Conservation (phyloP, 2,888 invertebrate genomes). For the Drosophila kambysellisi region DNA sequence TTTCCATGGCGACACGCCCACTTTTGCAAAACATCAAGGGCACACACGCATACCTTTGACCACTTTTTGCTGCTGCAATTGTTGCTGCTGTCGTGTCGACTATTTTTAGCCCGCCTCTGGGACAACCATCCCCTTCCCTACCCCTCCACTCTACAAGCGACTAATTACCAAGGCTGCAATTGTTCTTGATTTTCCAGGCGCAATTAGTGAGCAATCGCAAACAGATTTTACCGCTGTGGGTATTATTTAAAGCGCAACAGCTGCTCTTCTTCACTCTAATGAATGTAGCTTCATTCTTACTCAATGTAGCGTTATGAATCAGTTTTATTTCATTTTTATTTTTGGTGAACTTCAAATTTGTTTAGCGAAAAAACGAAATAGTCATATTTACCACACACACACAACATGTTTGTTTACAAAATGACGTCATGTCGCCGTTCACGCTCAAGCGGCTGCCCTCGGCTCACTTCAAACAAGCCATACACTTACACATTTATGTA, state of each 20-base stretch:
- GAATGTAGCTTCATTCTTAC: constrained; percentile 9
- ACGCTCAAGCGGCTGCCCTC: constrained; percentile 44
- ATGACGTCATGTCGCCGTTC: constrained; percentile 43
- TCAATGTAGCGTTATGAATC: constrained; percentile 31
- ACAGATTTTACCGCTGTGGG: constrained; percentile 29
- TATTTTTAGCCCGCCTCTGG: constrained; percentile 44
- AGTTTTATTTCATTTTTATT: constrained; percentile 13
- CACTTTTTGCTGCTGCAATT: constrained; percentile 23
- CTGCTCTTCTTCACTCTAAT: constrained; percentile 1
- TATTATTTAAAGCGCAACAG: constrained; percentile 3
- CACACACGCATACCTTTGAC: constrained; percentile 39
- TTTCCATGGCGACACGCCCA: constrained; percentile 71
- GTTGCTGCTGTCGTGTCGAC: constrained; percentile 33
- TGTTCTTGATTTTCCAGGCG: constrained; percentile 23
- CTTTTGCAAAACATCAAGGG: constrained; percentile 64
- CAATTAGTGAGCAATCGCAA: constrained; percentile 50
- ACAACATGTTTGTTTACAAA: constrained; percentile 15
- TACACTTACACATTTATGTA: background rate
- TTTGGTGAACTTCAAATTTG: constrained; percentile 17
- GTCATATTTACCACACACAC: constrained; percentile 30
- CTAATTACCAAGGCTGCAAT: constrained; percentile 51
- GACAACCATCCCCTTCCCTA: background rate
- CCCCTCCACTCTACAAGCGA: constrained; percentile 5
- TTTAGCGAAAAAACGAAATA: constrained; percentile 15
- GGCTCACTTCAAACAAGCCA: constrained; percentile 29